A percentile compares a stretch with the other conserved stretches of the same genome.
Evolutionary conservation across 2,888 invertebrate genomes (phyloP).

Genomic region (Neelides folsomi): DNA sequence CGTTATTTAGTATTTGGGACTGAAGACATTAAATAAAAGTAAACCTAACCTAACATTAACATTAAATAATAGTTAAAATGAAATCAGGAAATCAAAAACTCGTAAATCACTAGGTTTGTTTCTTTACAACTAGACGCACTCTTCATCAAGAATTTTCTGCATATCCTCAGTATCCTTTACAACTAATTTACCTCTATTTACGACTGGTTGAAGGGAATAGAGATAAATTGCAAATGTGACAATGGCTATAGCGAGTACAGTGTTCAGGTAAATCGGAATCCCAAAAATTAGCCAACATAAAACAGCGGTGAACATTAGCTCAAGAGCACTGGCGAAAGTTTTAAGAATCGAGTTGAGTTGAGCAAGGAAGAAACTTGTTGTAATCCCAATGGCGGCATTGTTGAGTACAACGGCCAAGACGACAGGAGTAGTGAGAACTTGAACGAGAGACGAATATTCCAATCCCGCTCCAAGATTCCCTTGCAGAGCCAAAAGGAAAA

Average conservation of each 20-base stretch:
- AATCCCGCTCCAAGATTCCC: slow-evolving; percentile 52
- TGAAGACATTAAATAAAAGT: no score
- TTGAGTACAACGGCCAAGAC: slow-evolving; percentile 72
- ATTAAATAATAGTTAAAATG: no score
- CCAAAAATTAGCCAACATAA: slow-evolving; percentile 72
- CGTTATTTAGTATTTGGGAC: no score
- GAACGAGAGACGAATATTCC: slow-evolving; percentile 38
- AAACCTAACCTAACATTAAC: no score
- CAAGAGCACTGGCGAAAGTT: slow-evolving; percentile 87
- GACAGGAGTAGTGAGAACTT: slow-evolving; percentile 39
- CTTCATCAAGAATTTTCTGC: slow-evolving; percentile 26
- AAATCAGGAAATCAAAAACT: no score
- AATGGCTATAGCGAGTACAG: slow-evolving; percentile 63
- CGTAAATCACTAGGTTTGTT: no score
- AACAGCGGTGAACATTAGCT: slow-evolving; percentile 76
- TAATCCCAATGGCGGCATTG: slow-evolving; percentile 80
- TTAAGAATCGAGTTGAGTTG: slow-evolving; percentile 88
- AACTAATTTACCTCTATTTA: slow-evolving; percentile 34
- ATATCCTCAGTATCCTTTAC: slow-evolving; percentile 14
- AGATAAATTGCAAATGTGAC: slow-evolving; percentile 71
- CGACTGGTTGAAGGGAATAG: slow-evolving; percentile 80
- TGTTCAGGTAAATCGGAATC: slow-evolving; percentile 70
- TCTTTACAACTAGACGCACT: neutral
- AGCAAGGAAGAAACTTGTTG: slow-evolving; percentile 83
- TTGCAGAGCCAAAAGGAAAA: slow-evolving; percentile 53